These are phyloP conservation scores for Willisornis vidua DNA, from an alignment of 2,113 vertebrate species.

Conservation along the genomic window DNA sequence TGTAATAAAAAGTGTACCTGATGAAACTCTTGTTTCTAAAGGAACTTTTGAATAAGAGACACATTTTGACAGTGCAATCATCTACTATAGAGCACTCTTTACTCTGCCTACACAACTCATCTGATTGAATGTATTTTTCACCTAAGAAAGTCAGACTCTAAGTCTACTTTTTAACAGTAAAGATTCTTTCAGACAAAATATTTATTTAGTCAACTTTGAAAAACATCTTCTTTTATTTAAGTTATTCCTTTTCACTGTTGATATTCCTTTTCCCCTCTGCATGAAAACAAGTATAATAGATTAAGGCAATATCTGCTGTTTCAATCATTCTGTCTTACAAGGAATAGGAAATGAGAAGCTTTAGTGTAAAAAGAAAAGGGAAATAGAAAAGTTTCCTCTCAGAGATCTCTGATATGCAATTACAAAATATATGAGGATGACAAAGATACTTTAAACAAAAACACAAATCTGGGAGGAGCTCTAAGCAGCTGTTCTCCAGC, in stretches of 20 bases:
- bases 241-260: not conserved
- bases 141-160: not conserved
- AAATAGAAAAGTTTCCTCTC: not conserved
- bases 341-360: not conserved
- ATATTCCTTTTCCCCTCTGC: not conserved
- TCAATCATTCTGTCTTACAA: not conserved
- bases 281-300: not conserved
- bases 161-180: not conserved
- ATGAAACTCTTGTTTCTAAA: not conserved
- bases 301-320: not conserved
- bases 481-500: not conserved
- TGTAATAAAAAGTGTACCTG: not conserved
- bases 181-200: not conserved
- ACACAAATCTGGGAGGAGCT: not conserved
- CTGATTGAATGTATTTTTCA: not conserved
- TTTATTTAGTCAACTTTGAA: not conserved
- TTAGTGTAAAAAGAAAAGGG: not conserved
- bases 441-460: not conserved
- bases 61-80: not conserved
- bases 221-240: not conserved
- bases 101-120: not conserved
- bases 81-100: not conserved
- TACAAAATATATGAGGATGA: not conserved
- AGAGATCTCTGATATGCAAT: not conserved
- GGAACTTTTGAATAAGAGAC: not conserved